A percentile compares a stretch with the other conserved stretches of the same genome.
Conservation (phyloP, 2,888 invertebrate genomes). For the Bedellia somnulentella region DNA sequence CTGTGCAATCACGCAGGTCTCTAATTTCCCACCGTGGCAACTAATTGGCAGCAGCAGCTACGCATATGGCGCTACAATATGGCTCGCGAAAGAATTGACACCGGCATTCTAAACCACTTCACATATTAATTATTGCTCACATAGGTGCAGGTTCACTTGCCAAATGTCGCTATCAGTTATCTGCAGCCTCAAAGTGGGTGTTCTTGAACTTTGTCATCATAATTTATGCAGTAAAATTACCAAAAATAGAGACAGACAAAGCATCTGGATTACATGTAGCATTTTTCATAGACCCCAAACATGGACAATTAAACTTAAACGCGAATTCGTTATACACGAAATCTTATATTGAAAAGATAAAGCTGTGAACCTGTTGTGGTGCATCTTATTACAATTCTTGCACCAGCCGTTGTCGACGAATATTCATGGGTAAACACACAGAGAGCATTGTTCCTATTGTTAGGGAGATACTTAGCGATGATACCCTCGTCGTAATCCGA, state of each 20-base stretch:
- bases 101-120: constrained; percentile 43
- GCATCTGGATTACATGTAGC: no score
- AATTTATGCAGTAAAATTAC: no score
- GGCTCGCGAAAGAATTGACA: background rate
- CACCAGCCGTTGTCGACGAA: constrained; percentile 44
- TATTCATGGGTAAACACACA: constrained; percentile 62
- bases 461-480: constrained; percentile 48
- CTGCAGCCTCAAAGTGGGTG: background rate
- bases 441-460: constrained; percentile 49
- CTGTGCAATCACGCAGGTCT: no score
- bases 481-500: constrained; percentile 45
- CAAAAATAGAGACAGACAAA: no score
- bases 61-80: constrained; percentile 4
- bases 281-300: constrained; percentile 22
- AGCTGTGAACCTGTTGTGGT: constrained; percentile 46
- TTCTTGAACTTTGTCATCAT: no score
- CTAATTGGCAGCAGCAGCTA: no score
- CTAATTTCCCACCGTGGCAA: background rate
- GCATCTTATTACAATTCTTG: constrained; percentile 39
- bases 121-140: constrained; percentile 43
- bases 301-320: constrained; percentile 56
- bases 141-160: constrained; percentile 31
- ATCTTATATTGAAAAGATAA: constrained; percentile 48
- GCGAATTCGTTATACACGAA: constrained; percentile 59
- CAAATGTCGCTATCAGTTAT: constrained; percentile 51